phyloP scores from a whole-genome alignment of 2,888 invertebrate species.

The Ashinkailepas kermadecensis region DNA sequence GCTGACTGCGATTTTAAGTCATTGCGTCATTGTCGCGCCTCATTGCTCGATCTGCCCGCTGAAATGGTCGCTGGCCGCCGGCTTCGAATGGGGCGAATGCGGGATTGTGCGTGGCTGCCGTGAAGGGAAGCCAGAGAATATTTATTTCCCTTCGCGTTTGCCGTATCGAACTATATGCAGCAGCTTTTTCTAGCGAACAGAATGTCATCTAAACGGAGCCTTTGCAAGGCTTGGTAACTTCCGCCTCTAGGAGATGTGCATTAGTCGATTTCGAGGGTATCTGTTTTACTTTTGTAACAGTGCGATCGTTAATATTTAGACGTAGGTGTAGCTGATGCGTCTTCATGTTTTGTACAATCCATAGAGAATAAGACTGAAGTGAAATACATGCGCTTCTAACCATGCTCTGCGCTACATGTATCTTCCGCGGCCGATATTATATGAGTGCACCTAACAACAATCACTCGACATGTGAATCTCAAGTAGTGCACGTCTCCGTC shows the following conservation, averaged over 20 bases:
- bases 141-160: not conserved
- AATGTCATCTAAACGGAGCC: not conserved
- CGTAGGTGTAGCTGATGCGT: not conserved
- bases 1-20: too few species aligned
- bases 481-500: too few species aligned
- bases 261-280: not conserved
- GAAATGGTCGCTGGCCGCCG: too few species aligned
- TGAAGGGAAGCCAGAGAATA: not conserved
- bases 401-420: not conserved
- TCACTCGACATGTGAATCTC: too few species aligned
- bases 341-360: slow-evolving; percentile 16
- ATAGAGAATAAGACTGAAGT: not conserved
- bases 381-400: slow-evolving; percentile 10
- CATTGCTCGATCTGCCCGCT: too few species aligned
- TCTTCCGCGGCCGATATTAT: too few species aligned
- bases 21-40: too few species aligned
- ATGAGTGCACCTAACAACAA: too few species aligned
- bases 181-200: not conserved
- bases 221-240: not conserved
- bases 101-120: not conserved
- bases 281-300: not conserved
- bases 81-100: too few species aligned
- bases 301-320: slow-evolving; percentile 13
- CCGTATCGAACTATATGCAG: not conserved
- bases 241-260: too few species aligned